Evolutionary conservation across 2,888 invertebrate species (phyloP).

Genomic region (Lottia gigantea): DNA sequence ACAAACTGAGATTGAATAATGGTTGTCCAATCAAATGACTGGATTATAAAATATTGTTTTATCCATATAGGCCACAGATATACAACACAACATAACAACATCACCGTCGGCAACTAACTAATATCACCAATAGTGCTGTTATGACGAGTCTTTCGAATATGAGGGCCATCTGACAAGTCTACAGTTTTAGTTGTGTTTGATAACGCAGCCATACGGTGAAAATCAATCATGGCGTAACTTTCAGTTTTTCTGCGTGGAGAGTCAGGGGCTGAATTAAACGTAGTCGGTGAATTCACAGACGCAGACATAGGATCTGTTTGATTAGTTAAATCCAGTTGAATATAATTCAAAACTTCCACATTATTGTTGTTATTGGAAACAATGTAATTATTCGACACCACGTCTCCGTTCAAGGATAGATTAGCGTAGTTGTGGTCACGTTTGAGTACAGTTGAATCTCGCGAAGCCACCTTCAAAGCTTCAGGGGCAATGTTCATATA

Average conservation of each 20-base stretch:
- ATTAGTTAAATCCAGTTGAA: conserved; percentile 52
- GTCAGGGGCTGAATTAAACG: conserved; percentile 48
- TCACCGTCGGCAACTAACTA: conserved; percentile 12
- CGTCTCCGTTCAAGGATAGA: conserved; percentile 21
- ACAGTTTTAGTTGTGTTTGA: conserved; percentile 82
- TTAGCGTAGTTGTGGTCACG: conserved; percentile 30
- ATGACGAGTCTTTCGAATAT: conserved; percentile 57
- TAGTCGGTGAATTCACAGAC: conserved; percentile 51
- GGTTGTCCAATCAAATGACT: no score
- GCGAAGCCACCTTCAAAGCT: conserved; percentile 27
- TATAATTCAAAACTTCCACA: conserved; percentile 50
- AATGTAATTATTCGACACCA: background rate
- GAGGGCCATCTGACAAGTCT: conserved; percentile 76
- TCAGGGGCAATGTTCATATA: conserved; percentile 51
- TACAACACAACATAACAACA: no score
- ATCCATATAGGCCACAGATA: no score
- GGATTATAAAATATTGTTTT: no score
- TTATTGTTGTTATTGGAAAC: conserved; percentile 18
- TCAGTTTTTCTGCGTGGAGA: conserved; percentile 57
- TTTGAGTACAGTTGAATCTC: conserved; percentile 10
- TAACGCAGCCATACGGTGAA: conserved; percentile 90
- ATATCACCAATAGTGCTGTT: conserved; percentile 55
- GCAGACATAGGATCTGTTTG: conserved; percentile 35
- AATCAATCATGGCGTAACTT: conserved; percentile 92
- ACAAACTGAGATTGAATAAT: no score